phyloP scores from a whole-genome alignment of 2,888 invertebrate species.

The Cataglyphis albicans region DNA sequence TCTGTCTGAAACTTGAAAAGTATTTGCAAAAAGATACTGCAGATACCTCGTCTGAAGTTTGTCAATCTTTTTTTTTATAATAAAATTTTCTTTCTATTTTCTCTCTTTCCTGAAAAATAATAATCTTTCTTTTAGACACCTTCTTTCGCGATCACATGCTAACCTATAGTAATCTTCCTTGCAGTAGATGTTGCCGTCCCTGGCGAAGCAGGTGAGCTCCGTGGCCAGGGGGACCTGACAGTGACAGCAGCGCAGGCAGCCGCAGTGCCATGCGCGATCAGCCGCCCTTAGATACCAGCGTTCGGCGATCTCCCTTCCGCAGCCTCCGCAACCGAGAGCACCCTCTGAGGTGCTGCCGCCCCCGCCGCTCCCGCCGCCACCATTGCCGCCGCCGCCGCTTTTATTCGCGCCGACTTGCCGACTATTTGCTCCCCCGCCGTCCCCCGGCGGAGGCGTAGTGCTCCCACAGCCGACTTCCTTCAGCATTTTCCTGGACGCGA shows the following conservation, averaged over 20 bases:
- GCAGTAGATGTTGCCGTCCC: conserved; percentile 96
- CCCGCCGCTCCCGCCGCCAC: conserved; percentile 86
- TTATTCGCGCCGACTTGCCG: conserved; percentile 81
- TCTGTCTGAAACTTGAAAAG: too few species aligned
- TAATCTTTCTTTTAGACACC: neutral
- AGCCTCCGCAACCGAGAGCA: conserved; percentile 87
- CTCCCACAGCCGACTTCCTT: conserved; percentile 88
- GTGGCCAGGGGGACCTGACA: conserved; percentile 94
- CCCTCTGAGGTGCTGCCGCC: conserved; percentile 85
- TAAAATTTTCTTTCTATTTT: neutral
- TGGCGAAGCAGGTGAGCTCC: conserved; percentile 95
- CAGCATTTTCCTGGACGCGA: conserved; percentile 87
- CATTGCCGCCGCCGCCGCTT: conserved; percentile 67
- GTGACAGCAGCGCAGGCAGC: conserved; percentile 94
- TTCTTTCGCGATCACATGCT: conserved; percentile 74
- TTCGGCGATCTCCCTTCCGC: conserved; percentile 89
- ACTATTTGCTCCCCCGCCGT: conserved; percentile 85
- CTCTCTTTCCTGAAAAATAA: neutral
- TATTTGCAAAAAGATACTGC: too few species aligned
- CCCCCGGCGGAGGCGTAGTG: conserved; percentile 87
- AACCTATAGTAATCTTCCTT: conserved; percentile 98
- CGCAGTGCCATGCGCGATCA: conserved; percentile 95
- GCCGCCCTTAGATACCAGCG: conserved; percentile 93
- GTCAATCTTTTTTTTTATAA: too few species aligned
- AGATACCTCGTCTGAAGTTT: too few species aligned